These are phyloP conservation scores for Neodiprion lecontei DNA, from an alignment of 1,140 invertebrate species.

Conservation along the genomic window DNA sequence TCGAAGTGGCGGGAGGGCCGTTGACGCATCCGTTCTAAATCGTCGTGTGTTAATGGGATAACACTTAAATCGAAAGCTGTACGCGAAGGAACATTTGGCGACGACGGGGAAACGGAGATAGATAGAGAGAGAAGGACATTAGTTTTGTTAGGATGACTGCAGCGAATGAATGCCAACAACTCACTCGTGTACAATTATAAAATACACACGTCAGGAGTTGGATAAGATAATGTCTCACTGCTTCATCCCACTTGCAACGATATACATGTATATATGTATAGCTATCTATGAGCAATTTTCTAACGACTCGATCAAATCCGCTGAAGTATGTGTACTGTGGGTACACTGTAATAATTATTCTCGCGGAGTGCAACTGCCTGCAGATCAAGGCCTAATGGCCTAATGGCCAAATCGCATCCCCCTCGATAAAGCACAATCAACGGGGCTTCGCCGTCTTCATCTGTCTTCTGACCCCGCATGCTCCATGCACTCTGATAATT, in stretches of 20 bases:
- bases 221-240: no score
- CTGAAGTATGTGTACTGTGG: no score
- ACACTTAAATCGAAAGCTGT: neutral
- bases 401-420: neutral
- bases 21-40: slow-evolving; percentile 1
- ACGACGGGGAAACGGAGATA: neutral
- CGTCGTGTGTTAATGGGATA: slow-evolving; percentile 1
- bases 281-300: no score
- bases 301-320: no score
- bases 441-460: neutral
- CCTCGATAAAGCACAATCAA: neutral
- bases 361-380: neutral
- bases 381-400: neutral
- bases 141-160: slow-evolving; percentile 1
- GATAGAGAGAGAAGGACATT: neutral
- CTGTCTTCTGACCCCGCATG: neutral
- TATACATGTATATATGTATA: no score
- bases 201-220: no score
- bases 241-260: no score
- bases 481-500: neutral
- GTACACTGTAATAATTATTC: no score
- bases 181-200: no score
- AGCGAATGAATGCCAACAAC: no score
- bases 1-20: neutral
- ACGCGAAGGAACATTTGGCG: neutral